Evolutionary conservation across 2,113 vertebrate genomes (phyloP).

Genomic region (Sturnira hondurensis): DNA sequence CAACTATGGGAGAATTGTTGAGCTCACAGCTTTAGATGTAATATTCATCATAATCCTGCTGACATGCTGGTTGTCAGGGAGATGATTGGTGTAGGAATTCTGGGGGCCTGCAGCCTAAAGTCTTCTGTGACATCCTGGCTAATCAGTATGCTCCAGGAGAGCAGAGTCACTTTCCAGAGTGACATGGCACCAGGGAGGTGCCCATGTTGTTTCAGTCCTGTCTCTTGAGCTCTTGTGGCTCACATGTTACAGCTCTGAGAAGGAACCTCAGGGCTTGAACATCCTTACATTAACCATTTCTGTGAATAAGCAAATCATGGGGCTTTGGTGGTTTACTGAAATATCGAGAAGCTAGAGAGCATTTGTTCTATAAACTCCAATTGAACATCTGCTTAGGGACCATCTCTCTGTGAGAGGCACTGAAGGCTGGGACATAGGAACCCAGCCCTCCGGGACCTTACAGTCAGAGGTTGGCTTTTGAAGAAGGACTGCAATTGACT

Average conservation of each 20-base stretch:
- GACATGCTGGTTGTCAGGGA: slow-evolving; percentile 10
- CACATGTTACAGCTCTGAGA: neutral
- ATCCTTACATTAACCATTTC: neutral
- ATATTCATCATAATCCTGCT: neutral
- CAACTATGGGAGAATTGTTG: neutral
- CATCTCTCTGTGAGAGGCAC: neutral
- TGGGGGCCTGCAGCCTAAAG: neutral
- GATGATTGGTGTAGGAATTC: neutral
- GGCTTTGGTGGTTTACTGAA: neutral
- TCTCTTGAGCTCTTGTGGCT: neutral
- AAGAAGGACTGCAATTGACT: neutral
- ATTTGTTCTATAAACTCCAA: neutral
- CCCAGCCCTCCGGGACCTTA: neutral
- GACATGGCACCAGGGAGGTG: neutral
- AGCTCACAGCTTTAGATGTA: neutral
- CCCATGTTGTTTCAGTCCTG: neutral
- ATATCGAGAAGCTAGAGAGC: neutral
- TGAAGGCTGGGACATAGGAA: neutral
- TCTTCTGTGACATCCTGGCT: neutral
- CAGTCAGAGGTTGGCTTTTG: neutral
- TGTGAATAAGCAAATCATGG: neutral
- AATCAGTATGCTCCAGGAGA: neutral
- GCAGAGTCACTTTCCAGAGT: neutral
- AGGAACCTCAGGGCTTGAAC: neutral
- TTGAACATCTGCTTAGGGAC: neutral